Evolutionary conservation across 2,888 invertebrate genomes (phyloP), one percentile per base, ranked within the genome.

Genomic region (Caenorhabditis uteleia): DNA sequence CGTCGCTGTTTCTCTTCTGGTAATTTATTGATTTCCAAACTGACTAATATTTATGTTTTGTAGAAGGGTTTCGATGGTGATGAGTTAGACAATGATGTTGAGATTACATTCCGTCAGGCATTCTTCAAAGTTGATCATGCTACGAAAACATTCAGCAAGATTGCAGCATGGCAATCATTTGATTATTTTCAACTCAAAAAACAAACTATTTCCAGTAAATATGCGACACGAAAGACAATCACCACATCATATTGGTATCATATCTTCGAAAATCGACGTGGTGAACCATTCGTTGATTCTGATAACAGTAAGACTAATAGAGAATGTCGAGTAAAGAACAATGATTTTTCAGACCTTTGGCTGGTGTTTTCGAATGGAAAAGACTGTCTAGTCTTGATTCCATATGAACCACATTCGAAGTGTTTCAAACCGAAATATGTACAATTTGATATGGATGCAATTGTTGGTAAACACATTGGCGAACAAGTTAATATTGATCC

Each of bases 231-330:
- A 12, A 42, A 46, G 16, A 40, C 57, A 26, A 53, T 64, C 14
- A 23, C 42, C 18, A 42, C 42, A 8, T 50, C 53, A 2, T 57
- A 54, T 20, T 64, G 64, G 64, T 64, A 46, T n/a, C 64, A 64
- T 23, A 58, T 64, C 14, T 64, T 64, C 34, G 54, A 64, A 25
- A 55, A 64, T 45, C 58, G 64, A 0, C 40, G 47, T 31, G 64
- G 64, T n/a, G 58, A 64, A 40, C 57, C 64, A 14, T 64, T 64
- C 31, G 21, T 53, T 18, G 64, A 57, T 25, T 42, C 45, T 14
- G 45, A 64, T 16, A 56, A 49, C 5, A 18, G 44, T 44, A 44
- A 26, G 42, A 7, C 8, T n/a, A n/a, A 10, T 39, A 10, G 16
- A 20, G 39, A 39, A 10, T 39, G 6, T n/a, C 10, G 20, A 39